Conservation (phyloP, 2,113 vertebrate species). For the Pelecanoides urinatrix region DNA sequence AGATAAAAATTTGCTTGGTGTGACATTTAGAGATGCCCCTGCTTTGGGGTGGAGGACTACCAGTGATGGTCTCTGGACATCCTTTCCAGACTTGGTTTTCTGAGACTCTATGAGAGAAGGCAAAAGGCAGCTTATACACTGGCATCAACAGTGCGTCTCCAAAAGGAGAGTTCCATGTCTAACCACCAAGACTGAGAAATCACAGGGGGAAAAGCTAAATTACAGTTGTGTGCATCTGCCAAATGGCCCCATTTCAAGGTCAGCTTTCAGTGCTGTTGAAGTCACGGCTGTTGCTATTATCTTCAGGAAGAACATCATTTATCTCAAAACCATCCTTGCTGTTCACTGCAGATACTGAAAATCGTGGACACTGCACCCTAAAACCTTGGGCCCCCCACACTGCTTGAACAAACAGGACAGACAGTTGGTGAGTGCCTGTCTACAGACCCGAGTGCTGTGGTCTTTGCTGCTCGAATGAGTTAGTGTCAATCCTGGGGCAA, state of each 20-base stretch:
- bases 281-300: background rate
- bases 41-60: background rate
- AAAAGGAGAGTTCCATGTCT: background rate
- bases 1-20: background rate
- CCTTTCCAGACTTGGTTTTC: background rate
- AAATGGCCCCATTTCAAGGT: constrained; percentile 10
- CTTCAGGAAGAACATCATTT: background rate
- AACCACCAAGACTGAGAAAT: background rate
- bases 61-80: background rate
- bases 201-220: background rate
- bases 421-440: background rate
- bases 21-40: background rate
- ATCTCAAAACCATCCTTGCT: background rate
- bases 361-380: background rate
- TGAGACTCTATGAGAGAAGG: background rate
- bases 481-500: background rate
- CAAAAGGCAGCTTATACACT: background rate
- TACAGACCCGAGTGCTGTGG: background rate
- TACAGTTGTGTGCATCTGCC: background rate
- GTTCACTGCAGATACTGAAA: background rate
- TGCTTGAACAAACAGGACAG: background rate
- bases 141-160: background rate
- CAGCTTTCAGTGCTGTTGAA: background rate
- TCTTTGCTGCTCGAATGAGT: background rate
- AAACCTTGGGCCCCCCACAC: background rate